Evolutionary conservation across 2,888 invertebrate species (phyloP).

Genomic region (Norana najaformis): DNA sequence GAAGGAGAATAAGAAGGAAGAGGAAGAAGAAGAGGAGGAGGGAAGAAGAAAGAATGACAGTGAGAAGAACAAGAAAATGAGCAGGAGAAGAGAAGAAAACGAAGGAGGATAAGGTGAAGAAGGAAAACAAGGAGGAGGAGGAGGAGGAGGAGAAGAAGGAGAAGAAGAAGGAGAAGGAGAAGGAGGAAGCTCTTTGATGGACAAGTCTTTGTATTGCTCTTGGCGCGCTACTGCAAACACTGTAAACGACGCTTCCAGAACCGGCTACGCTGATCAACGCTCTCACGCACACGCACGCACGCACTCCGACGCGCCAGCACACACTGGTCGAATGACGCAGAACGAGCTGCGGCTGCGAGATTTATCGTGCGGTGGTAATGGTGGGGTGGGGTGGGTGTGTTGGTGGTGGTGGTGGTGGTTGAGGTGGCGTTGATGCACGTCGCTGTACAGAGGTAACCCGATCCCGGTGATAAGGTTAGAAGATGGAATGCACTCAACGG

Average conservation of each 20-base stretch:
- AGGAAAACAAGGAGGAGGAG: not conserved
- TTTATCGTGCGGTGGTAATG: not conserved
- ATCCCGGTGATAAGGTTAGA: not conserved
- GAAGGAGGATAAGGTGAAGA: not conserved
- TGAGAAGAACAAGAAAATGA: not conserved
- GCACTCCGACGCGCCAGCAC: not conserved
- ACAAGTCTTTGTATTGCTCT: not conserved
- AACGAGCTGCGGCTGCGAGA: not conserved
- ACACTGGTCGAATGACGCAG: not conserved
- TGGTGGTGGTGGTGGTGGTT: not conserved
- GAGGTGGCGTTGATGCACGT: not conserved
- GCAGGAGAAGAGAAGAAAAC: no score
- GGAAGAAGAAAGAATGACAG: not conserved
- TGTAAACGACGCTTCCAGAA: not conserved
- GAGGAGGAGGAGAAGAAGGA: not conserved
- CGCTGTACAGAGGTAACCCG: not conserved
- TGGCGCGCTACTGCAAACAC: not conserved
- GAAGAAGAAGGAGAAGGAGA: not conserved
- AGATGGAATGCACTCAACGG: not conserved
- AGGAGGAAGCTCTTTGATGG: not conserved
- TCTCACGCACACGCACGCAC: not conserved
- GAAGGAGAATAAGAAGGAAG: not conserved
- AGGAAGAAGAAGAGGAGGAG: not conserved
- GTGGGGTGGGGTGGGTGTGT: not conserved
- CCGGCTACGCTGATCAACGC: not conserved